Evolutionary conservation across 53 echinoderm and acorn worm genomes (phyloP).

Genomic region (Astropecten irregularis): DNA sequence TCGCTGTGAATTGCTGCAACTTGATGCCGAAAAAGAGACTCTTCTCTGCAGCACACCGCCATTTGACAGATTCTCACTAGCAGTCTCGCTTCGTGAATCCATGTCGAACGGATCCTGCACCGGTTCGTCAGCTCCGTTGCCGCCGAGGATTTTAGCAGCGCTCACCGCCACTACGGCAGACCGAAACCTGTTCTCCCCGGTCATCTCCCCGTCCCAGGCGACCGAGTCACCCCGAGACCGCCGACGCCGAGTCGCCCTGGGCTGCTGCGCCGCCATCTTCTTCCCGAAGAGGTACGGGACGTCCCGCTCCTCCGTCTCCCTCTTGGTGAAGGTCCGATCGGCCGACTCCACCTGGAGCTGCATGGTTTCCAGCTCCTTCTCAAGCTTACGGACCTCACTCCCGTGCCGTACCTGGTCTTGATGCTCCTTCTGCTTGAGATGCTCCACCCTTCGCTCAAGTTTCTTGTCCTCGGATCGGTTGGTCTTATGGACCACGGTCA

Average conservation of each 20-base stretch:
- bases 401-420: slow-evolving; percentile 34
- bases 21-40: not conserved
- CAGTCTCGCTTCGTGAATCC: not conserved
- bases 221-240: slow-evolving; percentile 28
- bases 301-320: slow-evolving; percentile 33
- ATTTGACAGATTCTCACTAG: not conserved
- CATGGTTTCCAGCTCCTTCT: slow-evolving; percentile 35
- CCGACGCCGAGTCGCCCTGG: not conserved
- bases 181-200: slow-evolving; percentile 45
- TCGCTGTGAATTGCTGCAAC: not conserved
- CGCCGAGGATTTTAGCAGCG: slow-evolving; percentile 35
- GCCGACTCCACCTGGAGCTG: slow-evolving; percentile 13
- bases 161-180: slow-evolving; percentile 67
- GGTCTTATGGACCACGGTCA: slow-evolving; percentile 60
- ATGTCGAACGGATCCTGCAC: not conserved
- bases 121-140: too few species aligned
- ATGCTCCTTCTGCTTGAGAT: slow-evolving; percentile 52
- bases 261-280: slow-evolving; percentile 43
- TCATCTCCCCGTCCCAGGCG: slow-evolving; percentile 42
- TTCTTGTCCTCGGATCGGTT: slow-evolving; percentile 64
- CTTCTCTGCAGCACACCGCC: not conserved
- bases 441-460: slow-evolving; percentile 43
- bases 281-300: slow-evolving; percentile 52
- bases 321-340: slow-evolving; percentile 40
- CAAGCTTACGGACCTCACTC: slow-evolving; percentile 11